Percentiles rank a stretch among this genome's conserved stretches.
Evolutionary conservation across 2,797 vertebrate species (phyloP).

Genomic region (Crypturellus tataupa): DNA sequence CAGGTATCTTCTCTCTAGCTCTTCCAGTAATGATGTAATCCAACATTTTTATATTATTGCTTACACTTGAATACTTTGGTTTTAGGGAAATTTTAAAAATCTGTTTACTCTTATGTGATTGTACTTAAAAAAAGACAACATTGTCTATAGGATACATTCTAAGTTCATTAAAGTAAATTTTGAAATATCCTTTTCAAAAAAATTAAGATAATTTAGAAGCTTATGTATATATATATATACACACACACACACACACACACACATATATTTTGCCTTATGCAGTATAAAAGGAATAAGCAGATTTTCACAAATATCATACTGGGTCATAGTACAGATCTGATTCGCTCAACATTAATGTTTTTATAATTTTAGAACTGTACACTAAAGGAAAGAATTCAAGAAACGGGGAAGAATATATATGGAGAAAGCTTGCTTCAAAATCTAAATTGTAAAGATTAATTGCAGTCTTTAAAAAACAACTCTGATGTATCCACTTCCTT

Average conservation of each 20-base stretch:
- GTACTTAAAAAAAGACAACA: neutral
- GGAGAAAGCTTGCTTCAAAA: neutral
- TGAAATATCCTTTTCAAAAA: neutral
- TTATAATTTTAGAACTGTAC: neutral
- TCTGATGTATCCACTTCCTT: neutral
- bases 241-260: neutral
- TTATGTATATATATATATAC: neutral
- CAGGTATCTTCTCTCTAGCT: neutral
- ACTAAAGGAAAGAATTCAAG: neutral
- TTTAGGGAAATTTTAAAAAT: neutral
- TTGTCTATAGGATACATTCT: neutral
- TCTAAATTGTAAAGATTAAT: neutral
- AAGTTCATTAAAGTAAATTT: neutral
- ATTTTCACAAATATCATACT: neutral
- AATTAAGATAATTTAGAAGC: neutral
- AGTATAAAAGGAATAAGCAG: neutral
- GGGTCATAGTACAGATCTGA: neutral
- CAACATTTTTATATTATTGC: neutral
- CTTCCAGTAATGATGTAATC: neutral
- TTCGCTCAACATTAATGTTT: neutral
- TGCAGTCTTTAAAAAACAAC: neutral
- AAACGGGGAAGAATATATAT: neutral
- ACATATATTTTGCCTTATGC: neutral
- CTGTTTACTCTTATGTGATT: neutral
- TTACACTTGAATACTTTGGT: neutral